These are phyloP conservation scores for Alethe diademata DNA, from an alignment of 2,113 vertebrate genomes.

Conservation along the genomic window DNA sequence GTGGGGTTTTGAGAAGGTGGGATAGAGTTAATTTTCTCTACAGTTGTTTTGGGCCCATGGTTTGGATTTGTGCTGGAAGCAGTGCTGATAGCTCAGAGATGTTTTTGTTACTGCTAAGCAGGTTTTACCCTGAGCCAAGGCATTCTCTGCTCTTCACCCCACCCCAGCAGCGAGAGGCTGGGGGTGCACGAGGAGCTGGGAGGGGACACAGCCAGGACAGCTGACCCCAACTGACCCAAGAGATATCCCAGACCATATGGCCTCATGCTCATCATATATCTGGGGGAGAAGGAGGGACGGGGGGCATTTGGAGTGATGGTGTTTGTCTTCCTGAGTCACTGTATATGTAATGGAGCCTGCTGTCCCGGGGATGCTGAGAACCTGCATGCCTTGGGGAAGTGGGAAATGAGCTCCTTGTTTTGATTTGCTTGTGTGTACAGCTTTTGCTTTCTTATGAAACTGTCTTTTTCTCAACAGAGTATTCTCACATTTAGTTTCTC, in stretches of 20 bases:
- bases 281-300: neutral
- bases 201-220: neutral
- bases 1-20: neutral
- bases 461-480: neutral
- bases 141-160: neutral
- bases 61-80: neutral
- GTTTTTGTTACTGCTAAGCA: neutral
- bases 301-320: rapidly evolving
- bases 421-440: neutral
- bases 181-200: neutral
- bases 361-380: neutral
- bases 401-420: neutral
- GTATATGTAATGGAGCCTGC: neutral
- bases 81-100: neutral
- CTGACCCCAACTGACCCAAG: neutral
- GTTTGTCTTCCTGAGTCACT: neutral
- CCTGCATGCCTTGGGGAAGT: neutral
- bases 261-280: neutral
- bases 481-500: neutral
- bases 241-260: too few species aligned
- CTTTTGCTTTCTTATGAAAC: neutral
- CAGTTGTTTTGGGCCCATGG: neutral
- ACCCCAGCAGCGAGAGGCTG: neutral
- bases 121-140: neutral
- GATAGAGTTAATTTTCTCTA: neutral